Percentiles rank a stretch among this genome's conserved stretches.
phyloP scores from a whole-genome alignment of 92 coral and sea anemone genomes.

The Micromussa lordhowensis region DNA sequence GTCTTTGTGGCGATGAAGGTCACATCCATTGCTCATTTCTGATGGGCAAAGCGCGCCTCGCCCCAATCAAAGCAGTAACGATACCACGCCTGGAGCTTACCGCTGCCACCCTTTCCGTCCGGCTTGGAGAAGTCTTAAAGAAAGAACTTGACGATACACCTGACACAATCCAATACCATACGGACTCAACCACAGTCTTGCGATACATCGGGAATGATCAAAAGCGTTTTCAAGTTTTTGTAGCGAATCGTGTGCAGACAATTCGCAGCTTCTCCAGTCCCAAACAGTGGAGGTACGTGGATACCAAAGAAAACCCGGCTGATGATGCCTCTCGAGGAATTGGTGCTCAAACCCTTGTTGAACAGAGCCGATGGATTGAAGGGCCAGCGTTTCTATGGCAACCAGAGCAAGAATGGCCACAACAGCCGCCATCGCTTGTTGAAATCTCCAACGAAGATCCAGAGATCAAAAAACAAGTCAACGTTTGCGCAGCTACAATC shows the following conservation, averaged over 20 bases:
- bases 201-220: constrained; percentile 49
- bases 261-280: constrained; percentile 35
- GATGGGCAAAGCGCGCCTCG: constrained; percentile 74
- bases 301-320: constrained; percentile 60
- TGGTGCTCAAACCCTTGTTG: constrained; percentile 6
- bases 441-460: background rate
- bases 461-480: background rate
- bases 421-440: constrained; percentile 21
- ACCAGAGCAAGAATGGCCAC: constrained; percentile 53
- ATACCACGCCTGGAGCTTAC: constrained; percentile 72
- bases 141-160: constrained; percentile 32
- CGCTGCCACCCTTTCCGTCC: constrained; percentile 68
- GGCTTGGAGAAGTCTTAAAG: constrained; percentile 54
- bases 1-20: constrained; percentile 52
- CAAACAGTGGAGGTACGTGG: constrained; percentile 63
- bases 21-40: constrained; percentile 68
- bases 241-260: constrained; percentile 54
- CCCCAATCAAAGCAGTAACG: constrained; percentile 68
- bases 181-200: constrained; percentile 68
- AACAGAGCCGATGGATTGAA: constrained; percentile 15
- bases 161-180: constrained; percentile 41
- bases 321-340: constrained; percentile 73
- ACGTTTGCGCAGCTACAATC: background rate
- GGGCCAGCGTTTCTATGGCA: too few species aligned
- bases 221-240: constrained; percentile 52